Evolutionary conservation across 1,140 invertebrate species (phyloP), one percentile per base, ranked within the genome.

Genomic region (Sweltsa coloradensis): DNA sequence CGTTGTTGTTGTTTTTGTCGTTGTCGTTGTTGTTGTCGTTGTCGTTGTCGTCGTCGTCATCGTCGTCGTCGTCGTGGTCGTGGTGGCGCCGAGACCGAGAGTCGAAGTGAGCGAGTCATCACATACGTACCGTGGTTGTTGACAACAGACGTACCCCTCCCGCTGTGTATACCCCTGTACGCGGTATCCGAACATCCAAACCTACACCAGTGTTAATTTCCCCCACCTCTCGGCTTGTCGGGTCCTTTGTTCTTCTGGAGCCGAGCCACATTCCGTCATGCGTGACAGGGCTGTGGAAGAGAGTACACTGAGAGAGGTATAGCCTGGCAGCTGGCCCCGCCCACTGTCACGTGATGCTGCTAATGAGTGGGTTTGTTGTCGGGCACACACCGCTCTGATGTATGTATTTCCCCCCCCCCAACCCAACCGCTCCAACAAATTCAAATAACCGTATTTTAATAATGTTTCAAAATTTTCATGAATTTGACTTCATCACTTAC

Each of bases 191-290:
- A n/a, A n/a, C n/a, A n/a, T n/a, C 43, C n/a, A 16, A 45, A 31
- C 43, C 43, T 31, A 45, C 43, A 34, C 25, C 43, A 27, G 43
- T 45, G 43, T 45, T 45, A 45, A 45, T 45, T 31, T 45, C 43
- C 43, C 31, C 43, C 43, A 23, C 43, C 31, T 21, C 43, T 13
- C n/a, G 27, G 18, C 18, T 26, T 31, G 43, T 26, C 43, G 43
- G 42, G 25, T 2, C 19, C 43, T 45, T 45, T 45, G 43, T 45
- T 45, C 14, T 16, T 7, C 5, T 34, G 25, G 43, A 34, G 43
- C 43, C 27, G 43, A 31, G 43, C 43, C 43, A 34, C 43, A 45
- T 45, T 45, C 43, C 43, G 43, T 45, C 43, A 45, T 45, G 43
- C 43, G 43, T 43, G 41, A 43, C 41, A 27, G 23, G 16, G 11